Percentiles rank a stretch among this genome's conserved stretches.
phyloP scores from a whole-genome alignment of 2,797 vertebrate genomes.

The Mionectes olivaceus region DNA sequence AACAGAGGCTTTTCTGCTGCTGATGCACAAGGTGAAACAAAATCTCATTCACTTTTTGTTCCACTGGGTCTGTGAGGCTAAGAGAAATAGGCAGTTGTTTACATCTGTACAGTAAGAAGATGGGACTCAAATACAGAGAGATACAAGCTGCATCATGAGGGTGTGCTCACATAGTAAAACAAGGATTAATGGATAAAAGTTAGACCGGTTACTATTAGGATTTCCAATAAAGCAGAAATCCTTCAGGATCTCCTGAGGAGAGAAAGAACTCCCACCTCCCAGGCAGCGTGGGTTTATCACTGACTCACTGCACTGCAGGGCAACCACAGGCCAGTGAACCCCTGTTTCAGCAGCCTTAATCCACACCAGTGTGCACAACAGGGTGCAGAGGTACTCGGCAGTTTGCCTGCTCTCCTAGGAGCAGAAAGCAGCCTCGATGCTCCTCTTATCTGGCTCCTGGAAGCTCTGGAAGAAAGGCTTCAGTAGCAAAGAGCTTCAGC shows the following conservation, averaged over 20 bases:
- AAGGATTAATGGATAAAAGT: neutral
- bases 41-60: constrained; percentile 10
- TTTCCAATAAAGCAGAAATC: neutral
- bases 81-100: neutral
- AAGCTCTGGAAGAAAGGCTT: constrained; percentile 24
- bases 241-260: neutral
- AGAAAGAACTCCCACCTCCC: neutral
- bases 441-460: neutral
- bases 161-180: neutral
- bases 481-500: constrained; percentile 38
- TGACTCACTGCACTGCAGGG: neutral
- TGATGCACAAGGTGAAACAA: neutral
- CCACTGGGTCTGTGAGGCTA: neutral
- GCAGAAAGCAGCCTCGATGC: neutral
- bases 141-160: neutral
- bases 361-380: neutral
- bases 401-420: neutral
- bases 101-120: neutral
- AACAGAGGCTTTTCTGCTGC: neutral
- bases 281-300: neutral
- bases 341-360: neutral
- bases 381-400: neutral
- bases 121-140: neutral
- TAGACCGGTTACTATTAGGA: neutral
- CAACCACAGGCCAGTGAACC: neutral